Conservation (phyloP, 1,140 invertebrate species). For the Plodia interpunctella region DNA sequence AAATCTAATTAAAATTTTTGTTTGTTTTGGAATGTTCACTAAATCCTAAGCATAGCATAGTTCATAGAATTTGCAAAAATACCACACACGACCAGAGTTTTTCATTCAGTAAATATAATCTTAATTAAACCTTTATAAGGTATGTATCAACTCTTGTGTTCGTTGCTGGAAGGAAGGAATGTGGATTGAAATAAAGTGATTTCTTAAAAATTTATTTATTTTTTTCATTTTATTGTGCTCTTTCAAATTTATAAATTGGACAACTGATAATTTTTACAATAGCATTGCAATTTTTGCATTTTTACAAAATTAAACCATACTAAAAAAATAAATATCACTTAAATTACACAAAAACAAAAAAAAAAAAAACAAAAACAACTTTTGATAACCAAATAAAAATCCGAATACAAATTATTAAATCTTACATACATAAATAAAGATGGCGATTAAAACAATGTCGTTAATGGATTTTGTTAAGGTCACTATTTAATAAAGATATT, state of each 20-base stretch:
- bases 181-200: conserved; percentile 25
- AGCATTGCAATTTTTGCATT: conserved; percentile 47
- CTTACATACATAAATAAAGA: conserved; percentile 12
- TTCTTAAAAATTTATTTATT: conserved; percentile 72
- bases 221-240: conserved; percentile 72
- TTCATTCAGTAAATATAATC: no score
- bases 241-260: conserved; percentile 59
- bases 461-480: no score
- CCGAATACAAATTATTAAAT: conserved; percentile 16
- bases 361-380: conserved; percentile 49
- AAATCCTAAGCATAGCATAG: no score
- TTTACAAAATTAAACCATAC: conserved; percentile 54
- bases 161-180: no score
- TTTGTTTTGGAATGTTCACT: no score
- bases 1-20: no score
- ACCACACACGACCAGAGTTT: no score
- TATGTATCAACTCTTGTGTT: no score
- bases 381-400: conserved; percentile 32
- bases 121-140: no score
- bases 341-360: conserved; percentile 48
- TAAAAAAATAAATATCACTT: conserved; percentile 62
- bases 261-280: conserved; percentile 51
- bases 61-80: no score
- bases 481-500: no score
- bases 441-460: no score